Base-by-base conservation (phyloP, 2,113 vertebrate genomes). In the Polyodon spathula region DNA sequence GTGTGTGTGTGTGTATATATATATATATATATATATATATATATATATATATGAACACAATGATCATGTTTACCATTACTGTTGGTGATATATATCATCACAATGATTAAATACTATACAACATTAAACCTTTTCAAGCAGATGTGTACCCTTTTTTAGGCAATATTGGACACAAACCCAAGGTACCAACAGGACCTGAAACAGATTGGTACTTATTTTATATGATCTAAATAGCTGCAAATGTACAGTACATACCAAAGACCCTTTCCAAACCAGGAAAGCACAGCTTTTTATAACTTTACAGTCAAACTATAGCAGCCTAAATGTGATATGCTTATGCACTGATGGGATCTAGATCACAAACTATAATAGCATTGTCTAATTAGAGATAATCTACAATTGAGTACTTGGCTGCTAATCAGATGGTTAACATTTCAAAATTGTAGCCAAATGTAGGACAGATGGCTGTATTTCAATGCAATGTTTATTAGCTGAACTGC, bases 341-440 rank as follows among this genome's bases (percentile, higher is more conserved):
- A 73, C 60, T 72, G 57, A 65, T 61, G 59, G 27, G 64, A 78
- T 72, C 72, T 70, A 66, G 73, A 67, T 76, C 73, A 73, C 37
- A 75, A 70, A 10, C 62, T 71, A 65, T 63, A 54, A 61, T 74
- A 69, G 68, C 76, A 78, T 73, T 68, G 76, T 71, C 73, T 82
- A 81, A 85, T 82, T 81, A 83, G 67, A 66, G 68, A 50, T 46
- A 73, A 84, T 84, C 81, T 81, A 81, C 81, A 85, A 85, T 81
- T 79, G 75, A 74, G 66, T 80, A 81, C 80, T 74, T 46, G 53
- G 64, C 67, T 69, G 71, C 72, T 69, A 81, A 80, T 78, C 60
- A 37, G 68, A 71, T 75, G 67, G 44, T 58, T 44, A 39, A 61
- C 57, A 57, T 67, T 79, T 51, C 75, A 66, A 71, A 74, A 77